These are phyloP conservation scores for Phrixothrix hirtus DNA, from an alignment of 2,888 invertebrate species.

Conservation along the genomic window DNA sequence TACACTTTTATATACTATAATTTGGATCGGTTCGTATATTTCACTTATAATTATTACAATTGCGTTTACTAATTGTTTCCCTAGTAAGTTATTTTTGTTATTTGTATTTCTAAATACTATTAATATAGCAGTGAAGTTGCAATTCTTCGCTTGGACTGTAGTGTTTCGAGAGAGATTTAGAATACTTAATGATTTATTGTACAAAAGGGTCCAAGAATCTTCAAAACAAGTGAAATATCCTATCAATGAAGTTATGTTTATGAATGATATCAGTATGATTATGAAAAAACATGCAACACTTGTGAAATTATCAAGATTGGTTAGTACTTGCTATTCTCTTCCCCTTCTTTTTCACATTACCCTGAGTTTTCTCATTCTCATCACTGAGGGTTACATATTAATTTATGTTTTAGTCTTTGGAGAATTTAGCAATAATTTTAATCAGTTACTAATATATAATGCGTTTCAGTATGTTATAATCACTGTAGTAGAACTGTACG, in stretches of 20 bases:
- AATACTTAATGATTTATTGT: conserved; percentile 3
- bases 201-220: conserved; percentile 18
- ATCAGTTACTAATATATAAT: background rate
- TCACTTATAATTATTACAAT: background rate
- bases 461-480: background rate
- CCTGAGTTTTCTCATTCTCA: conserved; percentile 3
- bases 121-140: background rate
- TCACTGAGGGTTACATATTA: background rate
- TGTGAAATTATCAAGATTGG: conserved; percentile 1
- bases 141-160: conserved; percentile 4
- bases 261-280: conserved; percentile 4
- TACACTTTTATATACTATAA: background rate
- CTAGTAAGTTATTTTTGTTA: background rate
- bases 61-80: background rate
- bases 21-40: background rate
- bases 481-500: background rate
- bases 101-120: background rate
- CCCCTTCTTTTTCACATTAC: conserved; percentile 14
- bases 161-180: conserved; percentile 6
- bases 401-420: background rate
- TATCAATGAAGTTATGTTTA: background rate
- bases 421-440: background rate
- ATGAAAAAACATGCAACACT: conserved; percentile 18
- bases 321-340: conserved; percentile 17
- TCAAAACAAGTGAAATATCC: conserved; percentile 16